A percentile compares a stretch with the other conserved stretches of the same genome.
Conservation (phyloP, 2,888 invertebrate genomes). For the Timema podura region DNA sequence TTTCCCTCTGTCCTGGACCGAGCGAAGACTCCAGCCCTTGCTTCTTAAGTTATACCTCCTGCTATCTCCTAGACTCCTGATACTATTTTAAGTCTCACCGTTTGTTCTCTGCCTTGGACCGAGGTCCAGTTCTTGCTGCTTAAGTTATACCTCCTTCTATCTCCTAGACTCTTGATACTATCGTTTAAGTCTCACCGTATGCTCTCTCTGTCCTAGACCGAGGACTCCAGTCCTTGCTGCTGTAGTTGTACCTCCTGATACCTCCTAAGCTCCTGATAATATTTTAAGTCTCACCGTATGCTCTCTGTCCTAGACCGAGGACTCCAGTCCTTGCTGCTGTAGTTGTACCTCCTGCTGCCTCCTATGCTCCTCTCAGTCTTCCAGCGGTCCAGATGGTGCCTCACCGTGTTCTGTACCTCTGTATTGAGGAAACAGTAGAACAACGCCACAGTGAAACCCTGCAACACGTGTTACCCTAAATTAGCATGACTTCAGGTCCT, state of each 20-base stretch:
- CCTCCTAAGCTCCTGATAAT: conserved; percentile 54
- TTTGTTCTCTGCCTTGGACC: conserved; percentile 43
- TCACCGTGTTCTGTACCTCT: conserved; percentile 80
- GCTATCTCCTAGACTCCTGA: too few species aligned
- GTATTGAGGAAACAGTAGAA: conserved; percentile 93
- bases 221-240: conserved; percentile 76
- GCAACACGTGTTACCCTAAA: conserved; percentile 27
- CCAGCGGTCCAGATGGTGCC: conserved; percentile 79
- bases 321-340: conserved; percentile 78
- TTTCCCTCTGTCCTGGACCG: too few species aligned
- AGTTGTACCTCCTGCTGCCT: conserved; percentile 56
- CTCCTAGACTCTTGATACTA: conserved; percentile 49
- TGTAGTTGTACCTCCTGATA: conserved; percentile 56
- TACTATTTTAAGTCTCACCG: conserved; percentile 35
- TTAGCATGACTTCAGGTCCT: too few species aligned
- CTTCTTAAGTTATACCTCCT: too few species aligned
- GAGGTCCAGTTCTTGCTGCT: conserved; percentile 70
- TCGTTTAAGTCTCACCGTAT: conserved; percentile 38
- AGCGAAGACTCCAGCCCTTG: too few species aligned
- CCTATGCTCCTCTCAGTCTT: conserved; percentile 62
- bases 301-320: conserved; percentile 44
- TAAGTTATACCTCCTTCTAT: conserved; percentile 56
- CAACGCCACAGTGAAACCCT: conserved; percentile 87
- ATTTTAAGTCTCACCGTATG: conserved; percentile 38
- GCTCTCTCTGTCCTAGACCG: conserved; percentile 43